phyloP scores from a whole-genome alignment of 2,797 vertebrate species.

The Leptoclinus maculatus region DNA sequence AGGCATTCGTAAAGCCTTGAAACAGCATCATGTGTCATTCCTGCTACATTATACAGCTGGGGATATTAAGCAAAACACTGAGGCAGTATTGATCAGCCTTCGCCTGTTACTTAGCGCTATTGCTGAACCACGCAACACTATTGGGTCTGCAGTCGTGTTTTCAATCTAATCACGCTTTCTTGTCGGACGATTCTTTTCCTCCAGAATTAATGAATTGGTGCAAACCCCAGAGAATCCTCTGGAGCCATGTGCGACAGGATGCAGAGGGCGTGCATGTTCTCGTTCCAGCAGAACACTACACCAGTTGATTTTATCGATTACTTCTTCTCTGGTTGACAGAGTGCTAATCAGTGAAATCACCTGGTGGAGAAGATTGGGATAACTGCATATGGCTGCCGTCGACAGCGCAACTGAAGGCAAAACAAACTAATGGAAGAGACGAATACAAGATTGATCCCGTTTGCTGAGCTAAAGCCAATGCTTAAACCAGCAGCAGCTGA shows the following conservation, averaged over 20 bases:
- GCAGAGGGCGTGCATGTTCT: background rate
- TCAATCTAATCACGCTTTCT: conserved; percentile 8
- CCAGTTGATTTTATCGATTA: conserved; percentile 39
- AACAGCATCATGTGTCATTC: conserved; percentile 26
- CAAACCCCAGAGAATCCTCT: background rate
- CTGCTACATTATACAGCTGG: conserved; percentile 1
- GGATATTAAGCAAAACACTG: background rate
- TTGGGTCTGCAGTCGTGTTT: conserved; percentile 8
- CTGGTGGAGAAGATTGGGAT: background rate
- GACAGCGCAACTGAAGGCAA: conserved; percentile 7
- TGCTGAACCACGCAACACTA: background rate
- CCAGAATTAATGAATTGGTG: background rate
- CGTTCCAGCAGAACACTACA: background rate
- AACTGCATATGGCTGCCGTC: background rate
- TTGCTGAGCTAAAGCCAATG: background rate
- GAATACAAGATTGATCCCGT: conserved; percentile 4
- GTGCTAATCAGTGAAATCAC: conserved; percentile 32
- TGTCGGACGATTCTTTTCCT: background rate
- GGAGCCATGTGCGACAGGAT: background rate
- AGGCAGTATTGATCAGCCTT: conserved; percentile 30
- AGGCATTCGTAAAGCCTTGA: background rate
- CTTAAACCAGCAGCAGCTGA: background rate
- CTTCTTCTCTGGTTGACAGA: background rate
- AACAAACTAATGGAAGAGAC: background rate
- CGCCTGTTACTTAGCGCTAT: background rate